Percentiles rank a stretch among this genome's conserved stretches.
These are phyloP conservation scores for Sebastes steindachneri DNA, from an alignment of 2,797 vertebrate genomes.

Conservation along the genomic window DNA sequence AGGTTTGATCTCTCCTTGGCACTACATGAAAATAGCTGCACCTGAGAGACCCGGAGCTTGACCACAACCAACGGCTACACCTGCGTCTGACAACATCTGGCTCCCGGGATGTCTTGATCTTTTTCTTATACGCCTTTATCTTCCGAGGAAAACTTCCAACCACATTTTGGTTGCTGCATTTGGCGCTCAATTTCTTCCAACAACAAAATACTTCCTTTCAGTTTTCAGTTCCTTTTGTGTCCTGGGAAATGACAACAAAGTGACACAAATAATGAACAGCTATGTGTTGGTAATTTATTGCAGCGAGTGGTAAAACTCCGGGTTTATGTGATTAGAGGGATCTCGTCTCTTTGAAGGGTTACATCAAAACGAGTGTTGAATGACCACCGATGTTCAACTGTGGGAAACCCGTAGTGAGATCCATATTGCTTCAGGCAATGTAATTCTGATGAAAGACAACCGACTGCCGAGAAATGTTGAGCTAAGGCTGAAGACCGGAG, in stretches of 20 bases:
- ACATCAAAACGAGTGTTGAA: constrained; percentile 56
- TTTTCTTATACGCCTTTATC: not conserved
- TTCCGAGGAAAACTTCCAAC: not conserved
- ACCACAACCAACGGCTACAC: constrained; percentile 49
- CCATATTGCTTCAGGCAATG: constrained; percentile 21
- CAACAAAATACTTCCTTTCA: not conserved
- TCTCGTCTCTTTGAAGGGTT: constrained; percentile 55
- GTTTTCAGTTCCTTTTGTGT: not conserved
- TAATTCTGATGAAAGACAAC: constrained; percentile 47
- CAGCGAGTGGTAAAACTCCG: not conserved
- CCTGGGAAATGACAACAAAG: constrained; percentile 11
- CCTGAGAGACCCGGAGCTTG: constrained; percentile 38
- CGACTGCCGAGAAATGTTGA: constrained; percentile 26
- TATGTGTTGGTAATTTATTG: constrained; percentile 9
- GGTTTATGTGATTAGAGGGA: constrained; percentile 58
- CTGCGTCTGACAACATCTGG: constrained; percentile 36
- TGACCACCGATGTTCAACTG: constrained; percentile 31
- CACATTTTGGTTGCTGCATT: not conserved
- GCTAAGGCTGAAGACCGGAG: not conserved
- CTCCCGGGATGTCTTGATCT: constrained; percentile 6
- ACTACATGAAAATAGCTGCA: constrained; percentile 54
- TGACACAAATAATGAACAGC: constrained; percentile 29
- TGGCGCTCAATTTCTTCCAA: not conserved
- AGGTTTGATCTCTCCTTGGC: constrained; percentile 61
- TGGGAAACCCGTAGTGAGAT: constrained; percentile 39